Percentiles rank a stretch among this genome's conserved stretches.
Conservation (phyloP, 2,113 vertebrate genomes). For the Regulus satrapa region DNA sequence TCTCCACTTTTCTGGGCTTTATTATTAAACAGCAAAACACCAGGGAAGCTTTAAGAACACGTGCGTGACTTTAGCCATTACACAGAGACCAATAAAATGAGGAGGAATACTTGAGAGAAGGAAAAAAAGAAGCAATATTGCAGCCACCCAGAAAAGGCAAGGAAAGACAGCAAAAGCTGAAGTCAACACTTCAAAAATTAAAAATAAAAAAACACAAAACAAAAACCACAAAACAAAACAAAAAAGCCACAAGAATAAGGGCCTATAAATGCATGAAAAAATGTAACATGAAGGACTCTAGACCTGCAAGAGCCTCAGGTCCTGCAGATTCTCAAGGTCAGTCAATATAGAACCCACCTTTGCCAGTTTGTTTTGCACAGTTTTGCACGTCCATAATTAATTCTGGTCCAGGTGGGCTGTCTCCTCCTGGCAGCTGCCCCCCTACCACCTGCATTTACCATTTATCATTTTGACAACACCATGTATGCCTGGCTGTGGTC, state of each 20-base stretch:
- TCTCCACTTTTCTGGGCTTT: not conserved
- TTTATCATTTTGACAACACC: not conserved
- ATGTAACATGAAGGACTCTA: not conserved
- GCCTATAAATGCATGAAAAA: not conserved
- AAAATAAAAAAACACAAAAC: not conserved
- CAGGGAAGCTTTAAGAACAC: not conserved
- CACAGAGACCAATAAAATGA: not conserved
- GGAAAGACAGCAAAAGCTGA: not conserved
- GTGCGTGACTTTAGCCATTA: not conserved
- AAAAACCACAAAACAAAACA: not conserved
- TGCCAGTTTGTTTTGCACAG: not conserved
- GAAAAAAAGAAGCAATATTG: not conserved
- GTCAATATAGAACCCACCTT: not conserved
- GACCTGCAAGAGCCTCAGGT: not conserved
- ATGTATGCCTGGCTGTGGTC: not conserved
- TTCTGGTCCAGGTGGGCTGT: not conserved
- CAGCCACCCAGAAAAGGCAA: not conserved
- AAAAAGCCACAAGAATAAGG: not conserved
- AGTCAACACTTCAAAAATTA: not conserved
- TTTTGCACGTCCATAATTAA: not conserved
- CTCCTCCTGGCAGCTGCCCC: not conserved
- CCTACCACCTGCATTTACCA: not conserved
- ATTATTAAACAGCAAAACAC: not conserved
- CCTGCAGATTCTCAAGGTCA: not conserved
- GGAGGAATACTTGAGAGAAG: not conserved